A percentile compares a stretch with the other conserved stretches of the same genome.
These are phyloP conservation scores for Oryctes rhinoceros DNA, from an alignment of 1,140 invertebrate species.

Conservation along the genomic window DNA sequence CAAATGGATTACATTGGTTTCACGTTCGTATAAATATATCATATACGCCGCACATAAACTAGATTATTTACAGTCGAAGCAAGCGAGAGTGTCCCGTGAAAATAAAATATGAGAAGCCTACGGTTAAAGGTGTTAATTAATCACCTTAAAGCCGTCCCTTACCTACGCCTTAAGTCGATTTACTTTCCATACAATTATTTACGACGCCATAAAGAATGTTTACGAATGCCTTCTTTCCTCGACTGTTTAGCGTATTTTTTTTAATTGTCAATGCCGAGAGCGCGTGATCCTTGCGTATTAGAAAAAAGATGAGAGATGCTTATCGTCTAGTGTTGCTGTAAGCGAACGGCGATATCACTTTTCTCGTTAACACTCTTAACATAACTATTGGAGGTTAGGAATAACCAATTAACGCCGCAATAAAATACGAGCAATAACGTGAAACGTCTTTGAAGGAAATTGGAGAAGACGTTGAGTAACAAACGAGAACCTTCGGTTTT, in stretches of 20 bases:
- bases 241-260: background rate
- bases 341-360: constrained; percentile 2
- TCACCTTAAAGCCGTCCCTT: constrained; percentile 4
- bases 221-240: constrained; percentile 3
- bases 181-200: constrained; percentile 12
- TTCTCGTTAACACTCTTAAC: constrained; percentile 14
- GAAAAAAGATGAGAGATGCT: background rate
- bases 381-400: constrained; percentile 14
- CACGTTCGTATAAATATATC: no score
- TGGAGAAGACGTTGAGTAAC: constrained; percentile 10
- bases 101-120: background rate
- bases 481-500: constrained; percentile 9
- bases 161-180: constrained; percentile 9
- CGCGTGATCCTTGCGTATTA: background rate
- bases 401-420: constrained; percentile 8
- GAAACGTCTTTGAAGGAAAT: constrained; percentile 18
- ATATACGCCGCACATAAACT: background rate
- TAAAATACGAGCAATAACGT: constrained; percentile 12
- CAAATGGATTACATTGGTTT: no score
- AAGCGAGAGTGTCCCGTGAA: background rate
- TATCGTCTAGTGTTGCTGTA: constrained; percentile 6
- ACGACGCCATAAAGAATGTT: constrained; percentile 14
- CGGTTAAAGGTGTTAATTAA: constrained; percentile 19
- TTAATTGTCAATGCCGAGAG: background rate
- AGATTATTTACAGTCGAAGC: constrained; percentile 1